Conservation (phyloP, 2,113 vertebrate species). For the Piliocolobus tephrosceles region DNA sequence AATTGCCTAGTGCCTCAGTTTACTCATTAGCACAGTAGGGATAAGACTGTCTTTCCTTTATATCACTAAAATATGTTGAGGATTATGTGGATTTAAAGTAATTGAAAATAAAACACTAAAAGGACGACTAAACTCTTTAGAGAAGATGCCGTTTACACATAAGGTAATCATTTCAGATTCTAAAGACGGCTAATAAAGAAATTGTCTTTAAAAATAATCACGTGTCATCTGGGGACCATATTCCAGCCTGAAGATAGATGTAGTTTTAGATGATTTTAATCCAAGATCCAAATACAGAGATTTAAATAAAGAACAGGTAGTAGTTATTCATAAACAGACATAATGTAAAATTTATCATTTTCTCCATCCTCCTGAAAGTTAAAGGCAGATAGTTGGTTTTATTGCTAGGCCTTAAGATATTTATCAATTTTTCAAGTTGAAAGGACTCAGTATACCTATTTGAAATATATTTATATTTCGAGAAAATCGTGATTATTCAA, state of each 20-base stretch:
- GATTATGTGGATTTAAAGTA: constrained; percentile 49
- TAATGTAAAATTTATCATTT: constrained; percentile 23
- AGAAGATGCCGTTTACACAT: constrained; percentile 40
- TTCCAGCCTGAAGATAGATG: constrained; percentile 51
- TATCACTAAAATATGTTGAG: not conserved
- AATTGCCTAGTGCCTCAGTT: constrained; percentile 39
- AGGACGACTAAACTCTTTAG: not conserved
- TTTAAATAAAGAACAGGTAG: constrained; percentile 54
- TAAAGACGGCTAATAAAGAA: constrained; percentile 9
- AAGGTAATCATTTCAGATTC: constrained; percentile 22
- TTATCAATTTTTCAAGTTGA: not conserved
- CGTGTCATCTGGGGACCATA: not conserved
- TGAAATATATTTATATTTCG: not conserved
- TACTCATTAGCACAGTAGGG: constrained; percentile 4
- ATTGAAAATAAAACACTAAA: constrained; percentile 52
- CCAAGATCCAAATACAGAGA: constrained; percentile 6
- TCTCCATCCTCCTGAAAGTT: not conserved
- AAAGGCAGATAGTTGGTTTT: not conserved
- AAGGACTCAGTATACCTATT: not conserved
- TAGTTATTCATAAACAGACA: constrained; percentile 17
- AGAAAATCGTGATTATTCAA: not conserved
- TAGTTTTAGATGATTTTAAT: constrained; percentile 65
- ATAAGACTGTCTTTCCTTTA: not conserved
- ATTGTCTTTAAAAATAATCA: constrained; percentile 42
- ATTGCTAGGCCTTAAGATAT: not conserved